Base-by-base conservation (phyloP, 2,113 vertebrate species). In the Suncus etruscus region DNA sequence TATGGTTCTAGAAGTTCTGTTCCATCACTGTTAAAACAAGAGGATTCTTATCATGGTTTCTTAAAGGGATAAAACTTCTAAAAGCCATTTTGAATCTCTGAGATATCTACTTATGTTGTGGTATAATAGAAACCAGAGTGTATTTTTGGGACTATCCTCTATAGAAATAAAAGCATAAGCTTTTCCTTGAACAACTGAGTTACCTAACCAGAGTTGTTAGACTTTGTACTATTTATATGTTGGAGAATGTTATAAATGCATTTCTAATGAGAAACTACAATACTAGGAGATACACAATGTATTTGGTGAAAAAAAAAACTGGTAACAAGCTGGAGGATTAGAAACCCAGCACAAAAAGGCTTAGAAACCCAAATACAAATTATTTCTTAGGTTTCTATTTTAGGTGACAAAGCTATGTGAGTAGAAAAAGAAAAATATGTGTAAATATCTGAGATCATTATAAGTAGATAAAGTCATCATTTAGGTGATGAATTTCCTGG, bases 321-420 rank as follows among this genome's bases (percentile, higher is more conserved):
- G 51, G 3, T 11, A 29, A 75, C 27, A 76, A n/a, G 1, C 14
- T 58, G 72, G 31, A 91, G 65, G n/a, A 76, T 77, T 61, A 61
- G 88, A 76, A 91, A 72, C 61, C 1, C 78, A 75, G 58, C 27
- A 24, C n/a, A 80, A 75, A 75, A 87, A 47, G 39, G 69, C 11
- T 65, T 87, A 45, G 25, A 39, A 39, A 39, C 3, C 39, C 39
- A 39, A 39, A 39, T 39, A 39, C 80, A 74, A 48, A 50, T 74
- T 69, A 50, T 88, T 11, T 6, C 61, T 25, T 6, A 9, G 50
- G 16, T 5, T 92, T 92, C 11, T 10, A 31, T 31, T 92, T 92
- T 15, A 65, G 31, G 78, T 31, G 15, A 86, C 65, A 83, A 69
- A 88, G 29, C 9, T 79, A 9, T 73, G 32, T 50, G 16, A 87